Percentiles rank a stretch among this genome's conserved stretches.
phyloP scores from a whole-genome alignment of 2,888 invertebrate genomes.

The Archips xylosteana region DNA sequence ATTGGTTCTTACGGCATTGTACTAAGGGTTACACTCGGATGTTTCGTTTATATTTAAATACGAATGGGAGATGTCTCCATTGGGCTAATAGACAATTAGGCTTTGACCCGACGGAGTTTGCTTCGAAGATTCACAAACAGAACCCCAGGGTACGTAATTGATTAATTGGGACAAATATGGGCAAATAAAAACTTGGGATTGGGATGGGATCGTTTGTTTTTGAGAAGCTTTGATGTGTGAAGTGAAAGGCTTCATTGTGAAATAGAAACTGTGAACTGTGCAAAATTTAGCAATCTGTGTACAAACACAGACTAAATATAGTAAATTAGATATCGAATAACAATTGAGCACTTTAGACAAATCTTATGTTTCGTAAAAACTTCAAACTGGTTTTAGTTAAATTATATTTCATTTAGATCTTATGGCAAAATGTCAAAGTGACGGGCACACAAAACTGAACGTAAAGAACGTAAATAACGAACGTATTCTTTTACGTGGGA shows the following conservation, averaged over 20 bases:
- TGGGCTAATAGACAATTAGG: conserved; percentile 37
- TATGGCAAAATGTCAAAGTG: too few species aligned
- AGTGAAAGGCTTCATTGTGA: not conserved
- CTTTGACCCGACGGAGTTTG: conserved; percentile 38
- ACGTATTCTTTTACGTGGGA: too few species aligned
- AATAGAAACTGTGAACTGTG: too few species aligned
- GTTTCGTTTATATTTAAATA: conserved; percentile 30
- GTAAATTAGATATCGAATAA: too few species aligned
- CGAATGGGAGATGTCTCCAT: conserved; percentile 31
- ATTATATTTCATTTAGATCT: too few species aligned
- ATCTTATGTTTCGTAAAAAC: too few species aligned
- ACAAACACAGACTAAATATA: too few species aligned
- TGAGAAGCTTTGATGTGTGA: not conserved
- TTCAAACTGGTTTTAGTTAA: too few species aligned
- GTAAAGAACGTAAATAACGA: too few species aligned
- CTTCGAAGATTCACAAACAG: conserved; percentile 33
- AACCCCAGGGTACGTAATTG: conserved; percentile 25
- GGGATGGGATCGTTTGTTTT: not conserved
- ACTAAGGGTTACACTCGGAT: conserved; percentile 16
- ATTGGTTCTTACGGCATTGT: not conserved
- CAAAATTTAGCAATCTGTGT: too few species aligned
- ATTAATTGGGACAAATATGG: conserved; percentile 35
- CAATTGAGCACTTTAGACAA: too few species aligned
- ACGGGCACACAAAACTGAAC: too few species aligned
- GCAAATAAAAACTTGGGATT: conserved; percentile 17